Percentiles rank a stretch among this genome's conserved stretches.
These are phyloP conservation scores for Oryctes rhinoceros DNA, from an alignment of 1,140 invertebrate genomes.

Conservation along the genomic window DNA sequence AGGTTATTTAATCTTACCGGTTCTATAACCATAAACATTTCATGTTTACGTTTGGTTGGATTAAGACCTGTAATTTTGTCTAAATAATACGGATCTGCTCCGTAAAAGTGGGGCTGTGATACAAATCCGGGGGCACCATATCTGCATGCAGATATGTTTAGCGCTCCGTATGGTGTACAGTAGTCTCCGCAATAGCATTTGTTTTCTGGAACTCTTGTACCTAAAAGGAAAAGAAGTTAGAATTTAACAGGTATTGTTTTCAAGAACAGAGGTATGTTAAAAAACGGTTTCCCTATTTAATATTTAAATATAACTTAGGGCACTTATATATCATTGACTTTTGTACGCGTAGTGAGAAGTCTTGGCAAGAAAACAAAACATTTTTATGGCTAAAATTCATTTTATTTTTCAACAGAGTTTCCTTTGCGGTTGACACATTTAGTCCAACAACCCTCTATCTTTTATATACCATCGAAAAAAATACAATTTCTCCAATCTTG, in stretches of 20 bases:
- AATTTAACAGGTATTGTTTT: neutral
- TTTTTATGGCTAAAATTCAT: too few species aligned
- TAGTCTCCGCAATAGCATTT: constrained; percentile 76
- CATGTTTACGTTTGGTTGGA: constrained; percentile 65
- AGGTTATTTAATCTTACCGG: constrained; percentile 62
- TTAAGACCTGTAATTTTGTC: constrained; percentile 64
- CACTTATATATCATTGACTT: too few species aligned
- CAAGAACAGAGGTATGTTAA: too few species aligned
- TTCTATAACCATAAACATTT: constrained; percentile 76
- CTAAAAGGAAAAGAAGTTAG: constrained; percentile 24
- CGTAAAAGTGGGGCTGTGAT: constrained; percentile 82
- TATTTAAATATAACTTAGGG: too few species aligned
- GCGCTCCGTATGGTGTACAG: constrained; percentile 72
- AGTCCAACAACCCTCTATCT: too few species aligned
- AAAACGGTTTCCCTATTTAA: too few species aligned
- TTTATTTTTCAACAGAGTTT: too few species aligned
- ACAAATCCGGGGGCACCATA: constrained; percentile 76
- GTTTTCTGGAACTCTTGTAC: constrained; percentile 60
- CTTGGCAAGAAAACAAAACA: too few species aligned
- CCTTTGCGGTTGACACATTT: too few species aligned
- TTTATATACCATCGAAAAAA: too few species aligned
- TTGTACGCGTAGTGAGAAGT: too few species aligned
- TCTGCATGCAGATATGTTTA: constrained; percentile 69
- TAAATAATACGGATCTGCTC: constrained; percentile 70
- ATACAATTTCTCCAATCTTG: too few species aligned